Percentiles rank a stretch among this genome's conserved stretches.
Conservation (phyloP, 2,797 vertebrate genomes). For the Choloepus didactylus region DNA sequence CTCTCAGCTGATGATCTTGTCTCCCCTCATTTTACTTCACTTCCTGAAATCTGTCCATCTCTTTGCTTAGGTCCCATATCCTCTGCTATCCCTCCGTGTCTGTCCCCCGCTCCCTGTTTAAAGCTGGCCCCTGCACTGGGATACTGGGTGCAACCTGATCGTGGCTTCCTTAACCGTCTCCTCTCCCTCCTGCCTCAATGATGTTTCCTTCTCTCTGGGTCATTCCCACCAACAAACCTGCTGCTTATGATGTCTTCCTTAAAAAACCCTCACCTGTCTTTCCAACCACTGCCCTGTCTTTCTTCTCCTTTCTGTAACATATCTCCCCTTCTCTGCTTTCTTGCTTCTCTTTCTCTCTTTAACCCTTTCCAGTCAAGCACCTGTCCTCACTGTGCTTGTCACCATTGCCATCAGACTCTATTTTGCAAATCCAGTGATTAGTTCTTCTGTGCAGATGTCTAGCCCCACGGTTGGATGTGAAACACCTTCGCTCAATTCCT, state of each 20-base stretch:
- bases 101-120: background rate
- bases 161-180: background rate
- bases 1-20: background rate
- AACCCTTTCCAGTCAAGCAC: background rate
- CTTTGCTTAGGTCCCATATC: background rate
- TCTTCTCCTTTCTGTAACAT: background rate
- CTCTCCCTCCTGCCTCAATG: background rate
- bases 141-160: background rate
- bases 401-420: background rate
- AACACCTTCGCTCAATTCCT: background rate
- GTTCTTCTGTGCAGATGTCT: too few relatives aligned
- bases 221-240: background rate
- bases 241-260: background rate
- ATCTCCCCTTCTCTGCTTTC: background rate
- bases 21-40: background rate
- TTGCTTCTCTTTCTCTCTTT: background rate
- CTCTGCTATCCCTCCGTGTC: background rate
- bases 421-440: background rate
- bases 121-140: background rate
- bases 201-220: background rate
- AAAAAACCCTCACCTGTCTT: background rate
- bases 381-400: background rate
- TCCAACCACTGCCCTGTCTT: background rate
- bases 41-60: background rate
- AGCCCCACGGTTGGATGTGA: too few relatives aligned